Conservation (phyloP, 2,888 invertebrate genomes). For the Octodonta nipae region DNA sequence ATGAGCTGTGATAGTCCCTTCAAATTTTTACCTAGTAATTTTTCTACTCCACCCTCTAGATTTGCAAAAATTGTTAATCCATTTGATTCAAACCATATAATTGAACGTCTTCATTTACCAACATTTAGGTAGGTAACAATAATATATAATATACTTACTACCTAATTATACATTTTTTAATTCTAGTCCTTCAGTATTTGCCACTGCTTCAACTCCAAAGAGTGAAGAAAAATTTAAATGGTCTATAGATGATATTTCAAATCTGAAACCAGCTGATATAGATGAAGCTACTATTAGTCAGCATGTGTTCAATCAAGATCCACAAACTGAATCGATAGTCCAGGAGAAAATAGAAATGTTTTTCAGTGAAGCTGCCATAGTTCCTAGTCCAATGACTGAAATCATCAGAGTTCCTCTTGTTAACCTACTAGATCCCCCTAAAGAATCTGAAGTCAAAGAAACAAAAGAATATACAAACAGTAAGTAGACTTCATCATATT, state of each 20-base stretch:
- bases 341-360: conserved; percentile 52
- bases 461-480: no score
- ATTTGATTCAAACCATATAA: conserved; percentile 51
- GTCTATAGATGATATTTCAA: conserved; percentile 58
- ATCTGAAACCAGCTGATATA: conserved; percentile 54
- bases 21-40: conserved; percentile 30
- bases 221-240: conserved; percentile 44
- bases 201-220: conserved; percentile 30
- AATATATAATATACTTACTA: no score
- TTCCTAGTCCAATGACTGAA: conserved; percentile 32
- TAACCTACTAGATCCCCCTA: no score
- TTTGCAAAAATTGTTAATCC: conserved; percentile 50
- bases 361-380: conserved; percentile 32
- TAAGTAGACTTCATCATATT: no score
- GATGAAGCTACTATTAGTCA: conserved; percentile 50
- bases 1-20: conserved; percentile 30
- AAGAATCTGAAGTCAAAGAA: no score
- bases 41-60: conserved; percentile 45
- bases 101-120: conserved; percentile 51
- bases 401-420: conserved; percentile 11
- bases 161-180: no score
- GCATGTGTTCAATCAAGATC: conserved; percentile 47
- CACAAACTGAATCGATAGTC: conserved; percentile 47
- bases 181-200: conserved; percentile 33
- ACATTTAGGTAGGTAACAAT: conserved; percentile 60